Evolutionary conservation across 2,797 vertebrate species (phyloP).

Genomic region (Chromobotia macracanthus): DNA sequence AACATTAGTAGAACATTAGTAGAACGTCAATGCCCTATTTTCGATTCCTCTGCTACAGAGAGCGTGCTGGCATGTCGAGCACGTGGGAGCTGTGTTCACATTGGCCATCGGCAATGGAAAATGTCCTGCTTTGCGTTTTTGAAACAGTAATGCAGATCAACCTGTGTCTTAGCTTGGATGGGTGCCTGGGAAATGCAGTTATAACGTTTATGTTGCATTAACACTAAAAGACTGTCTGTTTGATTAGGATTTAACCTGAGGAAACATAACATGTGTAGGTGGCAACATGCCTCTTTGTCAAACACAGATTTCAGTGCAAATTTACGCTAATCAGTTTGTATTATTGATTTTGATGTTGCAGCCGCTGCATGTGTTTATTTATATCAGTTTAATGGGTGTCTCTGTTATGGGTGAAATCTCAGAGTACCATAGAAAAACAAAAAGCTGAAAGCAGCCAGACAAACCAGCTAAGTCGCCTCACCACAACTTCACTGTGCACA

Average conservation of each 20-base stretch:
- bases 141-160: neutral
- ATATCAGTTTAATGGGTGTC: neutral
- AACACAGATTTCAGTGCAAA: neutral
- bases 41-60: constrained; percentile 22
- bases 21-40: constrained; percentile 37
- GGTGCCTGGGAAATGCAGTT: neutral
- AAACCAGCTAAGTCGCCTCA: constrained; percentile 15
- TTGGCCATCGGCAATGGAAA: constrained; percentile 33
- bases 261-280: neutral
- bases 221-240: neutral
- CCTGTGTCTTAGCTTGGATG: constrained; percentile 12
- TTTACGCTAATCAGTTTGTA: neutral
- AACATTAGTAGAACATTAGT: constrained; percentile 15
- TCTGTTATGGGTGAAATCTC: neutral
- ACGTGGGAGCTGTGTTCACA: constrained; percentile 27
- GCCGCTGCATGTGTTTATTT: neutral
- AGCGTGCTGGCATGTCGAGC: constrained; percentile 32
- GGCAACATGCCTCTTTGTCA: neutral
- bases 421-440: neutral
- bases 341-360: constrained; percentile 2
- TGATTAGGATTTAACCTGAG: neutral
- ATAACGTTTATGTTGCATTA: neutral
- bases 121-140: neutral
- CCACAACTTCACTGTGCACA: constrained; percentile 14
- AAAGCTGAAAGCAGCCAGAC: neutral